Evolutionary conservation across 2,113 vertebrate genomes (phyloP), one percentile per base, ranked within the genome.

Genomic region (Silurus asotus): DNA sequence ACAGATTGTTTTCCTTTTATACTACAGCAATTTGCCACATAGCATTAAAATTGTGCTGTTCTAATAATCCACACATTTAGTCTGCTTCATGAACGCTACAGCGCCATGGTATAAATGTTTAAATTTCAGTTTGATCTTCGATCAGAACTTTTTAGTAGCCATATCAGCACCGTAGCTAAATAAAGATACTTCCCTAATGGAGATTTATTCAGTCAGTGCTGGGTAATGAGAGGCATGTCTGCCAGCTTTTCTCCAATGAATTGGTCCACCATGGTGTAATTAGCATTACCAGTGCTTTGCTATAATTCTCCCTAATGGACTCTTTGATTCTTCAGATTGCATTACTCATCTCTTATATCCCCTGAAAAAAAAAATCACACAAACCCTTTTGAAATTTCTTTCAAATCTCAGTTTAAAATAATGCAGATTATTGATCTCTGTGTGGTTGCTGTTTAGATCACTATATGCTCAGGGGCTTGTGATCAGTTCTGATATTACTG

Each of bases 271-370:
- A 55, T 51, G 75, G 28, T 86, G 65, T 81, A 81, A 86, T 84
- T 61, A 70, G 65, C 86, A 48, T 61, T 20, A 10, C 64, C 23
- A 15, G 82, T 20, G 61, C 65, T 61, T 83, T 23, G 59, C 14
- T 74, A 48, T 86, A 88, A 81, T 56, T 81, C 51, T 84, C 81
- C 25, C 53, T 88, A 86, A 88, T 86, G 55, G 84, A 84, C 65
- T 84, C 56, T 65, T 86, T 81, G 64, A 58, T 84, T 81, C 49
- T 25, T 19, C 17, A 78, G 80, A 88, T 83, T 72, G 51, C 81
- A 79, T 80, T 20, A 79, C 62, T 67, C 58, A 83, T 83, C 72
- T 62, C 49, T 86, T 81, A 37, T n/a, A 80, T 86, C 65, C 65
- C 7, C 55, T 53, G 13, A 9, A 13, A 17, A 53, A 15, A 70